phyloP scores from a whole-genome alignment of 2,113 vertebrate species.

The Varanus salvator region DNA sequence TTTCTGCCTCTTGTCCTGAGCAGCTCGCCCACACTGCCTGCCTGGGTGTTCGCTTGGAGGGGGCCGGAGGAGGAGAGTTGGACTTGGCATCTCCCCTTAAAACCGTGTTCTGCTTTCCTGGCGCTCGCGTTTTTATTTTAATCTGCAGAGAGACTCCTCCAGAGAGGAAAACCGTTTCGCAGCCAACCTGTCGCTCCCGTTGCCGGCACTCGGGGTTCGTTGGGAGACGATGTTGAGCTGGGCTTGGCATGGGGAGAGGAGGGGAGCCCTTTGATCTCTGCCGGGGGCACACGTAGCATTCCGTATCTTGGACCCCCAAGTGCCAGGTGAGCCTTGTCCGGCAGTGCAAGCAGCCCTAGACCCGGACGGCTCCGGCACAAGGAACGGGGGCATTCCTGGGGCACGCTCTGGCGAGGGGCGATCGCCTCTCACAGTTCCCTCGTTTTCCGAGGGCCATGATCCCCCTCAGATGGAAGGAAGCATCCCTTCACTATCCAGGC shows the following conservation, averaged over 20 bases:
- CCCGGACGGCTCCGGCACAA: not conserved
- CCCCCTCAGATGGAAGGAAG: no score
- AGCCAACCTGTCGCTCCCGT: conserved; percentile 31
- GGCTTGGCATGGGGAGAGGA: not conserved
- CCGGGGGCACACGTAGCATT: not conserved
- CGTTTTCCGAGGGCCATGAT: not conserved
- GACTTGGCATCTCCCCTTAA: not conserved
- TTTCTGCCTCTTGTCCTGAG: no score
- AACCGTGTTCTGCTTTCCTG: not conserved
- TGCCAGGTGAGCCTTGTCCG: not conserved
- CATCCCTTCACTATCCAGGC: no score
- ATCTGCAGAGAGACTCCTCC: not conserved
- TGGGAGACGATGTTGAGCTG: not conserved
- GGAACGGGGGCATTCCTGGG: not conserved
- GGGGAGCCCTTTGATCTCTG: conserved; percentile 19
- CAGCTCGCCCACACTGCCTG: no score
- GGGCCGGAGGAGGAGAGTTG: not conserved
- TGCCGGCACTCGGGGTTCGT: accelerated
- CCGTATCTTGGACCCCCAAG: not conserved
- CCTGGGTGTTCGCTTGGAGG: no score
- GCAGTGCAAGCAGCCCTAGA: not conserved
- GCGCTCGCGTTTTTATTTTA: not conserved
- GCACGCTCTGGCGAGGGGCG: no score
- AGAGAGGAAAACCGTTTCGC: conserved; percentile 41
- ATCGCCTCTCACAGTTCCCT: not conserved